Conservation (phyloP, 2,797 vertebrate species). For the Moxostoma hubbsi region DNA sequence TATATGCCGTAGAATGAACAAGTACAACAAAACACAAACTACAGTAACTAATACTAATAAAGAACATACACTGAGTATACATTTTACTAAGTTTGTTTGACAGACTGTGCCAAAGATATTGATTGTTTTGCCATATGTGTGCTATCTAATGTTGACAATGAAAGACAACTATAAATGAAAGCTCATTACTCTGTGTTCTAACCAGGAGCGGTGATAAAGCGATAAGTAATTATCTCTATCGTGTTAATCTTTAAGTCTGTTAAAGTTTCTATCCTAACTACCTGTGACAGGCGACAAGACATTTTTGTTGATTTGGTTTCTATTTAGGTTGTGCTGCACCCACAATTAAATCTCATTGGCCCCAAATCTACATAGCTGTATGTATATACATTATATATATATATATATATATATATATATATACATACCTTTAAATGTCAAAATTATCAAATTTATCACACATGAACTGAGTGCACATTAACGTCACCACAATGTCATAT, state of each 20-base stretch:
- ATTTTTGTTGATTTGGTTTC: neutral
- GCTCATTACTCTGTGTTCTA: neutral
- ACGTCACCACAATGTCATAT: neutral
- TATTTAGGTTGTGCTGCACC: too few species aligned
- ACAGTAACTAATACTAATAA: slow-evolving; percentile 59
- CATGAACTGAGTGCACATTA: neutral
- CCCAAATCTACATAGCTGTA: neutral
- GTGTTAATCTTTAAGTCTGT: neutral
- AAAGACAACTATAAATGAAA: neutral
- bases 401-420: too few species aligned
- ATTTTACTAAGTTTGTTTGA: slow-evolving; percentile 18
- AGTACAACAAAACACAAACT: slow-evolving; percentile 43
- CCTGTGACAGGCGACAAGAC: too few species aligned
- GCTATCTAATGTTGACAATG: neutral
- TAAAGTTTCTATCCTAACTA: slow-evolving; percentile 10
- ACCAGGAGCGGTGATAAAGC: neutral
- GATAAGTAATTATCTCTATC: neutral
- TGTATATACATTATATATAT: too few species aligned
- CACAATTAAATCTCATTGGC: neutral
- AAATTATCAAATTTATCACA: neutral
- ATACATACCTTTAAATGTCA: too few species aligned
- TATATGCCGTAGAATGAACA: slow-evolving; percentile 49
- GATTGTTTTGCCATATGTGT: neutral
- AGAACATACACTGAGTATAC: slow-evolving; percentile 46
- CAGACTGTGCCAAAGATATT: neutral